Evolutionary conservation across 2,888 invertebrate genomes (phyloP).

Genomic region (Chironomus riparius): DNA sequence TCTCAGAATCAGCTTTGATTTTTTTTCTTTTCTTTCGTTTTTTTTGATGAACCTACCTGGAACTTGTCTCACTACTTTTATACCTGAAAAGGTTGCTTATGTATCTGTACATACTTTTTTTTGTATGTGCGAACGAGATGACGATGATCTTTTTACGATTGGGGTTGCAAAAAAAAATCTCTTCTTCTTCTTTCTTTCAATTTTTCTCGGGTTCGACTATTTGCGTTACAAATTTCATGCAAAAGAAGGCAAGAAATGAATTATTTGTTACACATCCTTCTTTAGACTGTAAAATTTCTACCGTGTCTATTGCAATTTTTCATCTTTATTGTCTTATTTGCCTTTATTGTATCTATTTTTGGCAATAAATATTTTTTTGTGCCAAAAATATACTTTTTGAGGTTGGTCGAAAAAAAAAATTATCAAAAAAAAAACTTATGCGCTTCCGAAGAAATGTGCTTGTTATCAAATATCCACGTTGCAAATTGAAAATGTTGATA

Average conservation of each 20-base stretch:
- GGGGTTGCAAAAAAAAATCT: conserved; percentile 12
- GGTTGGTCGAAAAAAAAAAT: too few relatives aligned
- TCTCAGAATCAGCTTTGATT: conserved; percentile 21
- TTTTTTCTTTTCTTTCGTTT: background rate
- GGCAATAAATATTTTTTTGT: too few relatives aligned
- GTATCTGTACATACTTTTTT: background rate
- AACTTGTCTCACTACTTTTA: background rate
- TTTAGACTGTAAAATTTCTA: conserved; percentile 7
- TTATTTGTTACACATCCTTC: background rate
- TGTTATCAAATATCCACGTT: too few relatives aligned
- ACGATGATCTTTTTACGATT: background rate
- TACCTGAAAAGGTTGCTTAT: too few relatives aligned
- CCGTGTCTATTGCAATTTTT: too few relatives aligned
- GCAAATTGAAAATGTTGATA: too few relatives aligned
- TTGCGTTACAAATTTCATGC: conserved; percentile 18
- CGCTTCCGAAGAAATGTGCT: too few relatives aligned
- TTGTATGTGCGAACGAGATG: background rate
- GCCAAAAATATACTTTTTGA: too few relatives aligned
- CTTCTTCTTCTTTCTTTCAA: background rate
- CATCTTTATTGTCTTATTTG: too few relatives aligned
- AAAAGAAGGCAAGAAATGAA: background rate
- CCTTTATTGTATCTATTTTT: too few relatives aligned
- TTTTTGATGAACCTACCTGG: conserved; percentile 9
- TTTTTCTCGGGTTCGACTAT: background rate
- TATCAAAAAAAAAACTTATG: too few relatives aligned